These are phyloP conservation scores for Spatula clypeata DNA, from an alignment of 2,797 vertebrate genomes.

Conservation along the genomic window DNA sequence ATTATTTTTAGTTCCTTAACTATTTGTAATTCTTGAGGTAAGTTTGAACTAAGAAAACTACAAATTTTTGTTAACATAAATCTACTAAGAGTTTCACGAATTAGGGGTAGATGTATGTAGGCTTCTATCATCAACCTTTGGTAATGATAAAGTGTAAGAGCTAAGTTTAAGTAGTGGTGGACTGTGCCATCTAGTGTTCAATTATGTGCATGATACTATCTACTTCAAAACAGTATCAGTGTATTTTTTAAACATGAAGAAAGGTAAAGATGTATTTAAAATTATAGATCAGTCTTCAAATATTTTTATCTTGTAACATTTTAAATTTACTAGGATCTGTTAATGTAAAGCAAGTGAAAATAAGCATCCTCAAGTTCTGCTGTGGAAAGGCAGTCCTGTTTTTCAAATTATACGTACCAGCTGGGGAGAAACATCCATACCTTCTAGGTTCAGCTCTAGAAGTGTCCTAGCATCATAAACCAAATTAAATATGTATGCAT, in stretches of 20 bases:
- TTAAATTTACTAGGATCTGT: background rate
- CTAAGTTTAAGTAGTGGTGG: background rate
- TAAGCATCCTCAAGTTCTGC: background rate
- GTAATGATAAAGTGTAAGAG: background rate
- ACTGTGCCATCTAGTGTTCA: conserved; percentile 72
- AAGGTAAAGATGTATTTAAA: background rate
- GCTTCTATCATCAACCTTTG: background rate
- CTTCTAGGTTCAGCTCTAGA: background rate
- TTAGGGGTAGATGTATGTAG: background rate
- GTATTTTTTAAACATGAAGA: background rate
- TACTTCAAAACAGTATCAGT: background rate
- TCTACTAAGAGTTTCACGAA: background rate
- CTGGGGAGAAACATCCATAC: background rate
- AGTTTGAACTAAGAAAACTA: background rate
- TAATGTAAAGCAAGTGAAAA: background rate
- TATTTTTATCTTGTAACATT: background rate
- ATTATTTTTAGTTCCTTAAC: background rate
- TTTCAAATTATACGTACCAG: background rate
- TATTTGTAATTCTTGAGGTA: background rate
- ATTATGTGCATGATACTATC: fast-evolving
- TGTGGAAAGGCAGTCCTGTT: background rate
- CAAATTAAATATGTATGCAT: background rate
- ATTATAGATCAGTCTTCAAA: background rate
- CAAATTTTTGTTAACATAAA: background rate
- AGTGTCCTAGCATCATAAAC: background rate